These are phyloP conservation scores for Urophycis tenuis DNA, from an alignment of 2,797 vertebrate genomes.

Conservation along the genomic window DNA sequence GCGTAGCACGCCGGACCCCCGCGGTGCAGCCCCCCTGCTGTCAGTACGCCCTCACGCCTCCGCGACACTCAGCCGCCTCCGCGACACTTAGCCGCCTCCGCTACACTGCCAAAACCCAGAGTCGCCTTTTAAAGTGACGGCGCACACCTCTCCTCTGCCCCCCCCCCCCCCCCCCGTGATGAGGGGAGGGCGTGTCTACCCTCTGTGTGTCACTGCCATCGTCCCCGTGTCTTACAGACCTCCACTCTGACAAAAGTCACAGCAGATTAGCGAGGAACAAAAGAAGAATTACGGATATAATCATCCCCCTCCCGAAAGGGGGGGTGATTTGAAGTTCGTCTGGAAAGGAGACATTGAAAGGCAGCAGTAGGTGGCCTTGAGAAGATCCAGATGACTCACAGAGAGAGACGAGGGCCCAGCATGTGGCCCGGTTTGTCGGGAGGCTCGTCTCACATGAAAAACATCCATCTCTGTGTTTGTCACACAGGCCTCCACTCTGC, in stretches of 20 bases:
- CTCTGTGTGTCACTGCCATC: conserved; percentile 26
- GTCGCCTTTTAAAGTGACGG: too few relatives aligned
- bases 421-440: too few relatives aligned
- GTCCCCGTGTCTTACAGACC: conserved; percentile 41
- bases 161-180: too few relatives aligned
- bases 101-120: too few relatives aligned
- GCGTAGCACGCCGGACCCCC: not conserved
- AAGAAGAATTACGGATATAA: conserved; percentile 52
- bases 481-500: too few relatives aligned
- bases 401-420: too few relatives aligned
- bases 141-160: not conserved
- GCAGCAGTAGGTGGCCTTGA: conserved; percentile 11
- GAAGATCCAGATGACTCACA: not conserved
- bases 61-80: not conserved
- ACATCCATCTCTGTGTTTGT: too few relatives aligned
- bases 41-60: not conserved
- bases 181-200: conserved; percentile 12
- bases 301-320: conserved; percentile 36
- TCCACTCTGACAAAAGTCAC: conserved; percentile 40
- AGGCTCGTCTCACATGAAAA: too few relatives aligned
- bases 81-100: too few relatives aligned
- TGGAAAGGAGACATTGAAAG: not conserved
- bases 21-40: not conserved
- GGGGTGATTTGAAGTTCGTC: not conserved
- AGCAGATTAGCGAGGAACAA: conserved; percentile 50